phyloP scores from a whole-genome alignment of 2,113 vertebrate genomes.

The human (Homo sapiens) region GRCh38 chr13:35990501-35991000 shows the following conservation, averaged over 20 bases:
- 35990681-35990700: neutral
- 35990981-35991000: neutral
- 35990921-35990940: neutral
- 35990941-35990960: neutral
- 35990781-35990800: slow-evolving; percentile 22
- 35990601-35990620: too few relatives aligned
- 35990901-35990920: neutral
- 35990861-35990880: neutral
- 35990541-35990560: neutral
- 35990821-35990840: slow-evolving; percentile 31
- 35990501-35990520: neutral
- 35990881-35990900: neutral
- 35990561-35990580: neutral
- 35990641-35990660: neutral
- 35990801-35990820: neutral
- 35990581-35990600: neutral
- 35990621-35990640: neutral
- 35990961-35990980: neutral
- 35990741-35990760: neutral
- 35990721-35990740: neutral
- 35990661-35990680: neutral
- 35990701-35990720: neutral
- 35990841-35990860: neutral
- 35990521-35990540: neutral
- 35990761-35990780: neutral